Evolutionary conservation across 2,888 invertebrate species (phyloP).

Genomic region (Coenonympha glycerion): DNA sequence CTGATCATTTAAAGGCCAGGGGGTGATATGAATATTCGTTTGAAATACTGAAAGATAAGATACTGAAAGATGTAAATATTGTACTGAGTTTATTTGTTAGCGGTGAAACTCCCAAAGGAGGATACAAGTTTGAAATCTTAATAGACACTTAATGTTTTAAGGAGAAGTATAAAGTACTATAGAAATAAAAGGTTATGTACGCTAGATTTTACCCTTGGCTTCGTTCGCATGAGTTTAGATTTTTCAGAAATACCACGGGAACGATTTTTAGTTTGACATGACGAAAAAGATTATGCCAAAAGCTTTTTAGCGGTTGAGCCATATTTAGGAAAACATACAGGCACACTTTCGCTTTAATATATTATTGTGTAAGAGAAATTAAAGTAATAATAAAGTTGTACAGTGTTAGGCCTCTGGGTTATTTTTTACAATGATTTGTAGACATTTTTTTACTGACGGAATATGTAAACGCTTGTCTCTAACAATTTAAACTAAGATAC

Average conservation of each 20-base stretch:
- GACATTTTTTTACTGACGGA: not conserved
- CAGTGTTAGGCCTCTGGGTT: not conserved
- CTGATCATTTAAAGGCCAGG: conserved; percentile 19
- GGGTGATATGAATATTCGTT: conserved; percentile 11
- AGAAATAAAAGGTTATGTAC: no score
- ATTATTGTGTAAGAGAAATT: not conserved
- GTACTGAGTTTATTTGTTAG: not conserved
- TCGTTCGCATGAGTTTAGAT: no score
- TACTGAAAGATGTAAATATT: conserved; percentile 3
- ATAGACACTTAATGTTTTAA: not conserved
- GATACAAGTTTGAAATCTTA: not conserved
- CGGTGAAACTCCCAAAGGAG: not conserved
- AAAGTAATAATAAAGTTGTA: not conserved
- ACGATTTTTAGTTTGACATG: no score
- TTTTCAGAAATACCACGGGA: no score
- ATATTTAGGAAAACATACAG: no score
- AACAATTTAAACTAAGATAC: conserved; percentile 12
- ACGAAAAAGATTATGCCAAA: no score
- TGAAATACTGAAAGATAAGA: conserved; percentile 19
- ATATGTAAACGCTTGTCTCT: not conserved
- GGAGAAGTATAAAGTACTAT: not conserved
- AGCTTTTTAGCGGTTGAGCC: no score
- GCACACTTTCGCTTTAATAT: no score
- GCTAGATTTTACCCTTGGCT: no score
- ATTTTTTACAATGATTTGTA: not conserved